These are phyloP conservation scores for Drosophila melanogaster DNA, from an alignment of 1,140 invertebrate genomes.

Conservation along the genomic window DNA sequence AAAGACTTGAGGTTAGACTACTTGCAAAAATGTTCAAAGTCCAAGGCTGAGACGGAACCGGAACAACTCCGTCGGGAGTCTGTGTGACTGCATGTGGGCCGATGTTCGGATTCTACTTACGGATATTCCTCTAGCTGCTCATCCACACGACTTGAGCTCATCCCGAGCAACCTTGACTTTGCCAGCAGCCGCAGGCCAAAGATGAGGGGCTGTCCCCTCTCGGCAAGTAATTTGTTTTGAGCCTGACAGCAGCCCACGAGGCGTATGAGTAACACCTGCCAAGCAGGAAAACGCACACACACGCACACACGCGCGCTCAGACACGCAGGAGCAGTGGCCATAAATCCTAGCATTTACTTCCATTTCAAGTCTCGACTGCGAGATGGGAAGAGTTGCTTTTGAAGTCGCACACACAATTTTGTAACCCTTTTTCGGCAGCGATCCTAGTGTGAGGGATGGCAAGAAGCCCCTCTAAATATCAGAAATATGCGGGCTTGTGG, in stretches of 20 bases:
- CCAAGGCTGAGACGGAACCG: slow-evolving; percentile 33
- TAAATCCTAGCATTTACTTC: slow-evolving; percentile 79
- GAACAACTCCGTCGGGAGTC: slow-evolving; percentile 67
- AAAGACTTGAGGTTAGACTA: slow-evolving; percentile 35
- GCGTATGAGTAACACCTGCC: slow-evolving; percentile 74
- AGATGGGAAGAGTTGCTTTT: slow-evolving; percentile 57
- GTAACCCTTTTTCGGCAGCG: slow-evolving; percentile 66
- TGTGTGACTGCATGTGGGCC: slow-evolving; percentile 21
- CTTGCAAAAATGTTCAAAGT: slow-evolving; percentile 64
- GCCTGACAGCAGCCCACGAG: slow-evolving; percentile 46
- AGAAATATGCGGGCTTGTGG: slow-evolving; percentile 73
- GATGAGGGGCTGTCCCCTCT: slow-evolving; percentile 16
- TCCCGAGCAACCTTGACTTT: slow-evolving; percentile 72
- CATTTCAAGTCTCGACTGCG: slow-evolving; percentile 28
- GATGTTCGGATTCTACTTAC: slow-evolving; percentile 23
- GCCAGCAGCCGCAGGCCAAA: slow-evolving; percentile 23
- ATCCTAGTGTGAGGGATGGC: slow-evolving; percentile 10
- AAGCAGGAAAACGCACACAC: slow-evolving; percentile 18
- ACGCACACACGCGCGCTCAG: not conserved
- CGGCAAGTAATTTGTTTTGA: slow-evolving; percentile 74
- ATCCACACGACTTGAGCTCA: slow-evolving; percentile 31
- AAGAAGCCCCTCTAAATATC: slow-evolving; percentile 39
- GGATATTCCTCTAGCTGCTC: slow-evolving; percentile 30
- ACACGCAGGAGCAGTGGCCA: slow-evolving; percentile 28
- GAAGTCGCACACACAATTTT: slow-evolving; percentile 66